Conservation (phyloP, 2,797 vertebrate species). For the Taeniopygia guttata region DNA sequence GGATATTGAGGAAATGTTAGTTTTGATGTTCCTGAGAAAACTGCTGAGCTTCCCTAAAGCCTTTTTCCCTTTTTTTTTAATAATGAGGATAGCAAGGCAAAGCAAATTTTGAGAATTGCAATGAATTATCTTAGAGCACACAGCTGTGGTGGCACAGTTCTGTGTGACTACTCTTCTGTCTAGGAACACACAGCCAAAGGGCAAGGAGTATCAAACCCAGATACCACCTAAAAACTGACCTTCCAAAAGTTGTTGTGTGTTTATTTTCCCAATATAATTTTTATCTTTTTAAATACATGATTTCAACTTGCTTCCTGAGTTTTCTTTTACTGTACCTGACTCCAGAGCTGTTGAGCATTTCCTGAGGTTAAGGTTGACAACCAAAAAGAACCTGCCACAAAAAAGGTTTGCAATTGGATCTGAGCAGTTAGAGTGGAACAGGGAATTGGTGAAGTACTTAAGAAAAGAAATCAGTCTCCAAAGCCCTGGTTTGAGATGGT, state of each 20-base stretch:
- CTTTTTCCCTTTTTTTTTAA: neutral
- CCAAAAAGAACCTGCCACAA: neutral
- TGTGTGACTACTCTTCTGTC: neutral
- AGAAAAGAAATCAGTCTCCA: neutral
- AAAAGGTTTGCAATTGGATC: neutral
- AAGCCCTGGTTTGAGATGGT: neutral
- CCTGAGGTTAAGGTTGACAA: neutral
- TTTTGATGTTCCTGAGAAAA: neutral
- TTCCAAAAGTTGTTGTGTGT: neutral
- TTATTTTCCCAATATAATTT: neutral
- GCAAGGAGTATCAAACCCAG: neutral
- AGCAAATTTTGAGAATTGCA: neutral
- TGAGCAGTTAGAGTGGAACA: neutral
- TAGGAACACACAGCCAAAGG: neutral
- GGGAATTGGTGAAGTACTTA: neutral
- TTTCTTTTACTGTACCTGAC: neutral
- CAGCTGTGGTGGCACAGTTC: neutral
- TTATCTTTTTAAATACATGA: neutral
- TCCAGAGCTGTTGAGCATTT: neutral
- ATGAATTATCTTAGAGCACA: neutral
- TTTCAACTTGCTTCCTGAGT: neutral
- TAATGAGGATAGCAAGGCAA: neutral
- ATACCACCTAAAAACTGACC: neutral
- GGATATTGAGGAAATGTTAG: neutral
- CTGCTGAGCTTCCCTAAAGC: neutral